Percentiles rank a stretch among this genome's conserved stretches.
phyloP scores from a whole-genome alignment of 2,888 invertebrate species.

The Diachrysia chrysitis region DNA sequence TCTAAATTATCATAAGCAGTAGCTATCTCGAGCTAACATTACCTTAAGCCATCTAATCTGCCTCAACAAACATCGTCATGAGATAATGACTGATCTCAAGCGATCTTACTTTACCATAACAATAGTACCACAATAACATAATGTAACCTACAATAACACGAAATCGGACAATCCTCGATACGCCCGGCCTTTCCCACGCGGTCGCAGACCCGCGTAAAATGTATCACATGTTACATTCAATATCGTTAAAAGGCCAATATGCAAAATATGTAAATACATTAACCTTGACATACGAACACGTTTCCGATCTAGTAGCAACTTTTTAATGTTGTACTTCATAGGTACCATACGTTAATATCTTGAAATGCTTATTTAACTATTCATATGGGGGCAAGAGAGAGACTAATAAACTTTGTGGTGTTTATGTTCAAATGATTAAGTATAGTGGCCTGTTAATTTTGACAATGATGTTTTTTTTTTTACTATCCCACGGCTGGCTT shows the following conservation, averaged over 20 bases:
- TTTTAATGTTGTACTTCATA: slow-evolving; percentile 34
- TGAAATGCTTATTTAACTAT: slow-evolving; percentile 18
- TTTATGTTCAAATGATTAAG: no score
- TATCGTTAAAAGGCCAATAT: slow-evolving; percentile 81
- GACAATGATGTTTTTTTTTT: neutral
- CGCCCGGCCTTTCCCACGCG: slow-evolving; percentile 81
- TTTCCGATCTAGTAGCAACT: slow-evolving; percentile 54
- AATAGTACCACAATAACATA: slow-evolving; percentile 50
- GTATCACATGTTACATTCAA: slow-evolving; percentile 65
- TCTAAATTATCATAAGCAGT: slow-evolving; percentile 36
- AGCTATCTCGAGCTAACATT: slow-evolving; percentile 52
- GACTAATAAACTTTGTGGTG: no score
- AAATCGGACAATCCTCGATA: slow-evolving; percentile 61
- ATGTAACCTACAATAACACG: slow-evolving; percentile 61
- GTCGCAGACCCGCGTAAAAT: slow-evolving; percentile 72
- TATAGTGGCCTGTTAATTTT: neutral
- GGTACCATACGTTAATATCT: slow-evolving; percentile 26
- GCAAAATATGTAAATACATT: slow-evolving; percentile 75
- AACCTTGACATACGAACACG: slow-evolving; percentile 80
- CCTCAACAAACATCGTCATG: slow-evolving; percentile 39
- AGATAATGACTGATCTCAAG: slow-evolving; percentile 50
- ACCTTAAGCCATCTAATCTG: slow-evolving; percentile 50
- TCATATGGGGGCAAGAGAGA: slow-evolving; percentile 9
- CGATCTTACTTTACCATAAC: slow-evolving; percentile 51
- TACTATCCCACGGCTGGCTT: neutral